Evolutionary conservation across 2,797 vertebrate genomes (phyloP).

Genomic region (Chromobotia macracanthus): DNA sequence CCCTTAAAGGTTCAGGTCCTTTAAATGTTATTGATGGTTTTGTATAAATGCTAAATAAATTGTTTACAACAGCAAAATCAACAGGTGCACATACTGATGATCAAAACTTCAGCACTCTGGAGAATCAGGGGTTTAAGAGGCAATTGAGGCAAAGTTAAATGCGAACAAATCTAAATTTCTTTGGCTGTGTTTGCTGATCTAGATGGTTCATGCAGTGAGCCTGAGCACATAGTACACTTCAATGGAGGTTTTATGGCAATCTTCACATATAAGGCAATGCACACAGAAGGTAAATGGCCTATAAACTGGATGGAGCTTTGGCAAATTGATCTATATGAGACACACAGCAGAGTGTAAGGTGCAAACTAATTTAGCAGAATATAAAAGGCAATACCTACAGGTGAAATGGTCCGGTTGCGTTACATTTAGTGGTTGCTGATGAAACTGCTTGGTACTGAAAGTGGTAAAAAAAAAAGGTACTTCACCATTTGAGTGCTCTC

Average conservation of each 20-base stretch:
- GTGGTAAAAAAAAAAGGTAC: background rate
- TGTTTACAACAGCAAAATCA: background rate
- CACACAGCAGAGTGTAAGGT: background rate
- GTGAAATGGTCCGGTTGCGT: background rate
- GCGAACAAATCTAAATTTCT: background rate
- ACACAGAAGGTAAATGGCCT: conserved; percentile 1
- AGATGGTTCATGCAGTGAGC: background rate
- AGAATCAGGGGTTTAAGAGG: background rate
- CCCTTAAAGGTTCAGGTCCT: too few species aligned
- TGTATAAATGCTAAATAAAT: background rate
- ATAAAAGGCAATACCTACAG: background rate
- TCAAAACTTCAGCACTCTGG: background rate
- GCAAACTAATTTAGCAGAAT: conserved; percentile 8
- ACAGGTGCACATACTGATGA: background rate
- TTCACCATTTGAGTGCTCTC: background rate
- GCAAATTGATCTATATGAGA: conserved; percentile 7
- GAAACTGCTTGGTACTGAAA: background rate
- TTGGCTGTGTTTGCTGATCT: background rate
- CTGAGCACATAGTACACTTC: background rate
- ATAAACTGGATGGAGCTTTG: conserved; percentile 2
- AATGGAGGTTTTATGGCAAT: conserved; percentile 14
- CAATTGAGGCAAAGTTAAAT: conserved; percentile 3
- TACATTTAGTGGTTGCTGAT: background rate
- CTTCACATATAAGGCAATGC: background rate
- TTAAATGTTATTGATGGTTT: background rate